Percentiles rank a stretch among this genome's conserved stretches.
Evolutionary conservation across 2,888 invertebrate genomes (phyloP).

Genomic region (Caenorhabditis sp.): DNA sequence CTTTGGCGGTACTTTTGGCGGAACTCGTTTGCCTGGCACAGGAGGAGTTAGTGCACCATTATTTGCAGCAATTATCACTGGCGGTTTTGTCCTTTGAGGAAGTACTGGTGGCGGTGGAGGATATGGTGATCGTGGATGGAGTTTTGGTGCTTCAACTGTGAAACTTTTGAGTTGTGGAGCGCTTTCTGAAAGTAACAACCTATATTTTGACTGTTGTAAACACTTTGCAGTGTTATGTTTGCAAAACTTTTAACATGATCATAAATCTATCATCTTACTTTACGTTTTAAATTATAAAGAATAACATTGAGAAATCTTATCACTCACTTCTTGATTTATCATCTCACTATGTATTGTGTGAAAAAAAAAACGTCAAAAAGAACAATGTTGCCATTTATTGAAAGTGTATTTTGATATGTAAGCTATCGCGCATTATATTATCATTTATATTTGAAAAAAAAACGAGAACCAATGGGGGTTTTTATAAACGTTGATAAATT

Average conservation of each 20-base stretch:
- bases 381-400: neutral
- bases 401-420: neutral
- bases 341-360: constrained; percentile 1
- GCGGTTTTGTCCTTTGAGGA: constrained; percentile 15
- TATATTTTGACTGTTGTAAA: too few species aligned
- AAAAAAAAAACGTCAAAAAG: neutral
- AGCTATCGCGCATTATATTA: neutral
- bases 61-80: constrained; percentile 4
- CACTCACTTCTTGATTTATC: neutral
- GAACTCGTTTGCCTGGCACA: constrained; percentile 44
- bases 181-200: constrained; percentile 18
- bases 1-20: constrained; percentile 67
- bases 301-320: neutral
- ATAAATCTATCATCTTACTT: neutral
- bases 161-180: constrained; percentile 32
- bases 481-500: too few species aligned
- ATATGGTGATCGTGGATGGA: constrained; percentile 26
- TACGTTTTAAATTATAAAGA: neutral
- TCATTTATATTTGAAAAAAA: neutral
- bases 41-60: constrained; percentile 31
- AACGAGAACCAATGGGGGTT: too few species aligned
- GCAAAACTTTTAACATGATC: neutral
- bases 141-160: constrained; percentile 27
- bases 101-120: constrained; percentile 29
- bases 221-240: too few species aligned